Evolutionary conservation across 2,797 vertebrate species (phyloP), one percentile per base, ranked within the genome.

Genomic region (Limnodromus scolopaceus): DNA sequence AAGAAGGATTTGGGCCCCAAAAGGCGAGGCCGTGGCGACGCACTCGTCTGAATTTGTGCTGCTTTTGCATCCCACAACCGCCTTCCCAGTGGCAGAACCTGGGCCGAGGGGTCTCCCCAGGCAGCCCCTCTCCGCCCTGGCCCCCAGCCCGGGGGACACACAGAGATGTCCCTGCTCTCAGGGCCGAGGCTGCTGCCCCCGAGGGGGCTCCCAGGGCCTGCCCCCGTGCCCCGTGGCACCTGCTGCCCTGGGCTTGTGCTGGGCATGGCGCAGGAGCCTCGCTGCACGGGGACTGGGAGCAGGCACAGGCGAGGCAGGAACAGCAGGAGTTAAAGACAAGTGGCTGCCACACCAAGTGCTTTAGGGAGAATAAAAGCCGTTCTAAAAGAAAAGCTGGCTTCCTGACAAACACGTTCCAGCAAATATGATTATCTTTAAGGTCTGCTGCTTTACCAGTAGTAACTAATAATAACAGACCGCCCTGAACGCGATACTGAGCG

Each of bases 321-420:
- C 65, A 68, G 87, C 82, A 91, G 5, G 74, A 86, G 95, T 88
- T 93, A 86, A 96, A 82, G 49, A 36, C 5, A 16, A 89, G 70
- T 15, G 46, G 78, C 77, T 92, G 78, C 76, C 51, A 30, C 76
- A 64, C 22, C 34, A 13, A 72, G 81, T 10, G 78, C 84, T 87
- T 76, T 9, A 71, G 58, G 74, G 87, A 94, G 88, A 93, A 87
- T 68, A 77, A 94, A 90, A 90, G 87, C 76, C 6, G 0, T 41
- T 64, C 70, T 55, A 55, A 79, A 89, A 95, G 86, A 45, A 87
- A 80, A 87, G 94, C 84, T 96, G 96, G 94, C 96, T 96, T 77
- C 45, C 78, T 96, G 95, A 97, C 95, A 97, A 91, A 87, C 94
- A 94, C 60, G 36, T 94, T 94, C 88, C 89, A 92, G 88, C 84